Evolutionary conservation across 2,888 invertebrate genomes (phyloP).

Genomic region (Lepidochrysops patricia): DNA sequence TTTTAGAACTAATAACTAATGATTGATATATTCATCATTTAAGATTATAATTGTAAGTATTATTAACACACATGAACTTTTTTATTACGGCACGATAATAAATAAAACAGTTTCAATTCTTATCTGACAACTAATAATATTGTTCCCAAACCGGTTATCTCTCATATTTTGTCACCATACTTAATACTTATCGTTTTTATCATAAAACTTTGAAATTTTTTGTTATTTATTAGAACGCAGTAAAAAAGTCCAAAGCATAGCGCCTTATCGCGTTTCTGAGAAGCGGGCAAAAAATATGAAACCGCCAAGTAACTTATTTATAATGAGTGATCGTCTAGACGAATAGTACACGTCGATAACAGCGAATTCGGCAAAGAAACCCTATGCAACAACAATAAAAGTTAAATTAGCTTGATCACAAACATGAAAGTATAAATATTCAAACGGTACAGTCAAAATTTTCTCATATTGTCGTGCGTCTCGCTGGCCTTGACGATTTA

Average conservation of each 20-base stretch:
- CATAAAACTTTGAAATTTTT: conserved; percentile 4
- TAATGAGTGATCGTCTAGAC: conserved; percentile 29
- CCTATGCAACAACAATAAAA: background rate
- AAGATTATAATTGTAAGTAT: background rate
- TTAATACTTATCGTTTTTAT: background rate
- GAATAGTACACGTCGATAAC: background rate
- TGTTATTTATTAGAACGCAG: conserved; percentile 26
- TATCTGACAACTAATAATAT: conserved; percentile 2
- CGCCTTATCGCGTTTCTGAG: conserved; percentile 27
- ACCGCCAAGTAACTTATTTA: conserved; percentile 31
- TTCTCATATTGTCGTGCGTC: conserved; percentile 17
- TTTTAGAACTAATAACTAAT: background rate
- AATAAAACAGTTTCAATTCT: background rate
- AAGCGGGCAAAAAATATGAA: conserved; percentile 38
- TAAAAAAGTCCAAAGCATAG: conserved; percentile 31
- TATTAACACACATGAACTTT: background rate
- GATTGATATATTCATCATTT: background rate
- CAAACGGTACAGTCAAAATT: conserved; percentile 23
- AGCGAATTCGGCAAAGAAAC: background rate
- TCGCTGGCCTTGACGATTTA: conserved; percentile 15
- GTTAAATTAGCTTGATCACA: background rate
- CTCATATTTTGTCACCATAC: background rate
- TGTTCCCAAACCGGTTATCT: background rate
- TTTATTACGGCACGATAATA: background rate
- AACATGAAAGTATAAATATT: conserved; percentile 12